Evolutionary conservation across 2,113 vertebrate species (phyloP).

Genomic region (Takifugu flavidus): DNA sequence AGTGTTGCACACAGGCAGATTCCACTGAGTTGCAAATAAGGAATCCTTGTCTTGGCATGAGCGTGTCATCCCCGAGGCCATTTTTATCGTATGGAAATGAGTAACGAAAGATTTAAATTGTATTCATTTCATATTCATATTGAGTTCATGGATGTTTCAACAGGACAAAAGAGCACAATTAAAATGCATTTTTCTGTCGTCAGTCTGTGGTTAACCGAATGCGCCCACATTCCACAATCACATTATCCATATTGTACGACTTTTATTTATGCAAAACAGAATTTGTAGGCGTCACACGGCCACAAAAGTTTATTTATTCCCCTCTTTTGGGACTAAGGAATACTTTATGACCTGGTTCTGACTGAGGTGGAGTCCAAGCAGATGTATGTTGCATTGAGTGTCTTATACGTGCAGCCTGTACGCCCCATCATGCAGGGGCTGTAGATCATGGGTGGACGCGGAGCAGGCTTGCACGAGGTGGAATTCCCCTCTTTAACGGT

Average conservation of each 20-base stretch:
- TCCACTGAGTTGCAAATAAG: too few relatives aligned
- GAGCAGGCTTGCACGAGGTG: conserved; percentile 33
- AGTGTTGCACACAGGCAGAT: too few relatives aligned
- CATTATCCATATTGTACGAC: conserved; percentile 5
- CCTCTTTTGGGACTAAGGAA: background rate
- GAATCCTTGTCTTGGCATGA: too few relatives aligned
- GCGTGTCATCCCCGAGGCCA: too few relatives aligned
- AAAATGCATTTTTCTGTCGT: conserved; percentile 34
- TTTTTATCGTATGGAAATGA: background rate
- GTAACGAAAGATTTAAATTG: conserved; percentile 15
- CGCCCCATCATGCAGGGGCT: conserved; percentile 26
- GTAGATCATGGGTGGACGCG: conserved; percentile 40
- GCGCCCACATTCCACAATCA: background rate
- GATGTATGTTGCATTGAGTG: conserved; percentile 3
- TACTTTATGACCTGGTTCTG: background rate
- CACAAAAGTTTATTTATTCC: background rate
- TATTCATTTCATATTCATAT: conserved; percentile 6
- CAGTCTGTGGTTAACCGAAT: conserved; percentile 15
- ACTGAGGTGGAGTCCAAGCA: background rate
- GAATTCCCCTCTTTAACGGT: conserved; percentile 63
- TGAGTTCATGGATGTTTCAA: background rate
- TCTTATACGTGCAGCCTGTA: conserved; percentile 1
- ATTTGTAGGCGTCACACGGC: background rate
- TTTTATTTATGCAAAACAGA: background rate
- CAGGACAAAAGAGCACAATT: conserved; percentile 22